Evolutionary conservation across 2,888 invertebrate species (phyloP), one percentile per base, ranked within the genome.

Genomic region (Acrocyrtus sp.): DNA sequence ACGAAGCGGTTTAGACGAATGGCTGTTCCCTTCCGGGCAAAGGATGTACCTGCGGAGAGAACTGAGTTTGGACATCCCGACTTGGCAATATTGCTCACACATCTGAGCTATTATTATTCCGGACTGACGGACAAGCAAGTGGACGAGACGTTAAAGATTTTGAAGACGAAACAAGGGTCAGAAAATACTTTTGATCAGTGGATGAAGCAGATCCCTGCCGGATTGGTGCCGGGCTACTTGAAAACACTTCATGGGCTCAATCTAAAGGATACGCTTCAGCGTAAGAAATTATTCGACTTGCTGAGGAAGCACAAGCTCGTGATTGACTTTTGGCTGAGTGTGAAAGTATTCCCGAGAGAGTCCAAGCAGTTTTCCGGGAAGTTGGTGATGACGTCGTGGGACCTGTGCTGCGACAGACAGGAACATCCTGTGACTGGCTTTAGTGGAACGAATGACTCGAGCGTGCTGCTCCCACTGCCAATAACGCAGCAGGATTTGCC

Each of bases 41-140:
- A 75, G 43, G 78, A 78, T 54, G 74, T 76, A 1, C 74, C 79
- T 4, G 63, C 72, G 2, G 79, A 79, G 45, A 39, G 72, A 17
- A 79, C 77, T 0, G 77, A 79, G 65, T 79, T 79, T 57, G 79
- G 79, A 22, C 76, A 76, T 45, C 75, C 76, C 0, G 78, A 79
- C 51, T 43, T 79, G 29, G 79, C 76, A 2, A 74, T 78, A 15
- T 29, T 76, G 47, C 56, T 79, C 0, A 79, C 79, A 0, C 75
- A 78, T 6, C 50, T 79, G 17, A 72, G 74, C 15, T 79, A 79
- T 43, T 79, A 77, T 63, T 76, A 79, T 56, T 68, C 70, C 8
- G 79, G 79, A 6, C 43, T 79, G 3, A 47, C 22, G 8, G 76
- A 78, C 8, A 58, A 48, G 1, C 74, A 78, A 34, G 6, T 78